These are phyloP conservation scores for Megaleporinus macrocephalus DNA, from an alignment of 2,113 vertebrate species.

Conservation along the genomic window DNA sequence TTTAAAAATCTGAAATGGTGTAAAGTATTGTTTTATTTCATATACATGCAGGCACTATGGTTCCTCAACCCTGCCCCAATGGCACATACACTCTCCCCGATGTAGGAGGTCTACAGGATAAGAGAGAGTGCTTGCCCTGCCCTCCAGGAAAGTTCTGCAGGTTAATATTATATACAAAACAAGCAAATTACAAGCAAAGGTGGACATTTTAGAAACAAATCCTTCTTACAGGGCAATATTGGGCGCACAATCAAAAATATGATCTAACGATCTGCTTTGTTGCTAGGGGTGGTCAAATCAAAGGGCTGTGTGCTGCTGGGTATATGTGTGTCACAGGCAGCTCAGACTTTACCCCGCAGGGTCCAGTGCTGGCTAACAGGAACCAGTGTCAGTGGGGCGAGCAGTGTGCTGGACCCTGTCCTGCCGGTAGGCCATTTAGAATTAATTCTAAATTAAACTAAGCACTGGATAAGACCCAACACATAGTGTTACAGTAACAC, in stretches of 20 bases:
- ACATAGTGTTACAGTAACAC: background rate
- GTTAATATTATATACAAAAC: slow-evolving; percentile 57
- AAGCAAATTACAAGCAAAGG: background rate
- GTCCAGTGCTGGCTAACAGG: slow-evolving; percentile 53
- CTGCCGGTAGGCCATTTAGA: slow-evolving; percentile 76
- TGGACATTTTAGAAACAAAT: background rate
- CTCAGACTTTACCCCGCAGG: slow-evolving; percentile 75
- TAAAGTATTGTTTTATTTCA: background rate
- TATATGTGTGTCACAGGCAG: slow-evolving; percentile 87
- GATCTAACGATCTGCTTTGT: background rate
- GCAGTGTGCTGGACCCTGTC: slow-evolving; percentile 83
- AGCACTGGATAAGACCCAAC: background rate
- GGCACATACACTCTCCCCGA: slow-evolving; percentile 84
- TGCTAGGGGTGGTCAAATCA: slow-evolving; percentile 81
- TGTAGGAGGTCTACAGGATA: slow-evolving; percentile 77
- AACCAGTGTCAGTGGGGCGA: slow-evolving; percentile 78
- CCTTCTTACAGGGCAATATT: too few relatives aligned
- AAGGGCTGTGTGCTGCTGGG: slow-evolving; percentile 85
- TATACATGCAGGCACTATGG: slow-evolving; percentile 75
- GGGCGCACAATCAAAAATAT: too few relatives aligned
- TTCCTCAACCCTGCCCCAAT: slow-evolving; percentile 82
- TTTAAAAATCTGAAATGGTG: background rate
- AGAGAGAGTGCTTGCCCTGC: slow-evolving; percentile 84
- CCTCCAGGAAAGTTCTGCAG: slow-evolving; percentile 89
- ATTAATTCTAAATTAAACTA: slow-evolving; percentile 14